Percentiles rank a stretch among this genome's conserved stretches.
Evolutionary conservation across 2,797 vertebrate genomes (phyloP).

Genomic region (Pipistrellus pygmaeus): DNA sequence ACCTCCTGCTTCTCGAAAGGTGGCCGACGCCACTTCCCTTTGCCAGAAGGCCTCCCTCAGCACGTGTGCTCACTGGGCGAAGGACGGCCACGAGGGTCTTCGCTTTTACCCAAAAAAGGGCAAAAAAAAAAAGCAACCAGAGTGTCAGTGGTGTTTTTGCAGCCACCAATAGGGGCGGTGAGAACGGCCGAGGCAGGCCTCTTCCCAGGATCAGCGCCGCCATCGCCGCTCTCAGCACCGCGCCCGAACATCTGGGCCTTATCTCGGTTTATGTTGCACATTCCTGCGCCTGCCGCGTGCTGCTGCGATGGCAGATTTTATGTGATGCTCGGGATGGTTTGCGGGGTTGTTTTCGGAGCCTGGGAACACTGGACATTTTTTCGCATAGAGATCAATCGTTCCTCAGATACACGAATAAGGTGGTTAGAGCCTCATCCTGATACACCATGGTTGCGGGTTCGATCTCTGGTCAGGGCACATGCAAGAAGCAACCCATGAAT

Average conservation of each 20-base stretch:
- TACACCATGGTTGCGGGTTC: no score
- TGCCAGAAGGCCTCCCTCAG: no score
- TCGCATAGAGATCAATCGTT: not conserved
- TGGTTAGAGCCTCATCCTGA: no score
- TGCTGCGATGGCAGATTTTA: not conserved
- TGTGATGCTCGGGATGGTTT: not conserved
- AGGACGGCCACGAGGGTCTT: not conserved
- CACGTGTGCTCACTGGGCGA: no score
- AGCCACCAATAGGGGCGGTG: not conserved
- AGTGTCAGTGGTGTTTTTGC: not conserved
- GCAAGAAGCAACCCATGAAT: no score
- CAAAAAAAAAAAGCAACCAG: not conserved
- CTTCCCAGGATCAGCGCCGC: not conserved
- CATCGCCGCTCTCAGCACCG: not conserved
- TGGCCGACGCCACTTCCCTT: not conserved
- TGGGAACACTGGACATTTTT: not conserved
- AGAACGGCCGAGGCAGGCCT: rapidly evolving
- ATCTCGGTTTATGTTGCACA: not conserved
- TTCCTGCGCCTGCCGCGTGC: not conserved
- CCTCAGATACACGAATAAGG: no score
- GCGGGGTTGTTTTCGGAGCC: not conserved
- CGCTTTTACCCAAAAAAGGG: not conserved
- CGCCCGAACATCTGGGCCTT: not conserved
- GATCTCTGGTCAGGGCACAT: no score
- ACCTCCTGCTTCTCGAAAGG: not conserved